phyloP scores from a whole-genome alignment of 2,888 invertebrate genomes.

The Drosophila incognita region DNA sequence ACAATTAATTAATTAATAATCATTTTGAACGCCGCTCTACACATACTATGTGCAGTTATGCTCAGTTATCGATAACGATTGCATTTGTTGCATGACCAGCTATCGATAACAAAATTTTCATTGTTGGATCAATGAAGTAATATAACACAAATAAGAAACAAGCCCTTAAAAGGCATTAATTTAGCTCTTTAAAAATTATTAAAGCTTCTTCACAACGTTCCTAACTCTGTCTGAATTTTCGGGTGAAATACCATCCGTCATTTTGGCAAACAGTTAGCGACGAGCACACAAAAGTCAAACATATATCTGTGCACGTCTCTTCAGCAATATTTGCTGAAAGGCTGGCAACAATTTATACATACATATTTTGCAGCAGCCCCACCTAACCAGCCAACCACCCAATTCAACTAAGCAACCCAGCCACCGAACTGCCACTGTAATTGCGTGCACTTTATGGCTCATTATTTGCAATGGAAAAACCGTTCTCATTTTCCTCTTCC shows the following conservation, averaged over 20 bases:
- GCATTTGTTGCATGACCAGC: not conserved
- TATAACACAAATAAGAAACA: not conserved
- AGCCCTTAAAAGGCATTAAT: not conserved
- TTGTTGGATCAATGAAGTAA: not conserved
- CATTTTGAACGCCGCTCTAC: not conserved
- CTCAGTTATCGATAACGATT: not conserved
- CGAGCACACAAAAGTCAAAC: conserved; percentile 1
- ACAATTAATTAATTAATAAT: no score
- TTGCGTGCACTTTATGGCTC: conserved; percentile 73
- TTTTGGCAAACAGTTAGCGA: conserved; percentile 16
- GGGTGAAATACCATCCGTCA: conserved; percentile 33
- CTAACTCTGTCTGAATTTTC: conserved; percentile 12
- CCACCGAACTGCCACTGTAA: conserved; percentile 38
- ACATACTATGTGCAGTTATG: not conserved
- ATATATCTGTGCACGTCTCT: conserved; percentile 26
- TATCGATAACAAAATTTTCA: not conserved
- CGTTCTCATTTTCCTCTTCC: conserved; percentile 21
- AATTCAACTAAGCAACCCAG: not conserved
- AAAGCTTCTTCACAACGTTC: conserved; percentile 11
- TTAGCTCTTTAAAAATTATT: conserved; percentile 7
- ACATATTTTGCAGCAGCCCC: conserved; percentile 16
- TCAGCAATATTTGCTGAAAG: conserved; percentile 56
- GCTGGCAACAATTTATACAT: conserved; percentile 23
- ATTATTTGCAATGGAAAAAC: conserved; percentile 74
- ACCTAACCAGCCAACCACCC: not conserved